phyloP scores from a whole-genome alignment of 2,113 vertebrate species.

The Pygathrix nemaeus region DNA sequence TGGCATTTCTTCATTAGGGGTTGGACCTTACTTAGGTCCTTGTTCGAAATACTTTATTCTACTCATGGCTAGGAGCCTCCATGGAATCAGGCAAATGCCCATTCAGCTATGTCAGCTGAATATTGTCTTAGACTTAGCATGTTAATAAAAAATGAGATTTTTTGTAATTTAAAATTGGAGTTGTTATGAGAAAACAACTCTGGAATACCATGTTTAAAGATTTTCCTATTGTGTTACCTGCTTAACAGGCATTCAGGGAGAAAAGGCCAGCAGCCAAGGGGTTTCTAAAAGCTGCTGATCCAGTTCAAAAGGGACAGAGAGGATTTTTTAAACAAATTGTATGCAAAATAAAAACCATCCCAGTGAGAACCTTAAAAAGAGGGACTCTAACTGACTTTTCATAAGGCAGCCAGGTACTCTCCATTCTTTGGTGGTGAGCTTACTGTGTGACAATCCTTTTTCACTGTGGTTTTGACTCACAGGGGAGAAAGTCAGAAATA shows the following conservation, averaged over 20 bases:
- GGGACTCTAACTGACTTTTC: not conserved
- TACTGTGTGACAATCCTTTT: constrained; percentile 6
- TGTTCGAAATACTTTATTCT: not conserved
- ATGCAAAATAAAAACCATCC: not conserved
- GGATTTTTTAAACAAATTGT: not conserved
- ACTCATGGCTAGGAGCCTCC: not conserved
- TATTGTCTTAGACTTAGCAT: not conserved
- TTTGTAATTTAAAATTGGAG: not conserved
- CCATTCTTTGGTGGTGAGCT: not conserved
- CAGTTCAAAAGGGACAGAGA: not conserved
- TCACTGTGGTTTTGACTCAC: not conserved
- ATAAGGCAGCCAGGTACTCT: not conserved
- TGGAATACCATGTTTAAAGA: not conserved
- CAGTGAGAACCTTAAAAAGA: not conserved
- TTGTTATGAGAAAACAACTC: not conserved
- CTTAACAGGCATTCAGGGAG: not conserved
- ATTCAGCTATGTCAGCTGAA: not conserved
- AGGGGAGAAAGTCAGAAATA: not conserved
- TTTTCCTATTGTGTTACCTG: not conserved
- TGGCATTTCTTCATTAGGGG: not conserved
- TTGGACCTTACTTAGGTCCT: not conserved
- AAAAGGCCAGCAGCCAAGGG: not conserved
- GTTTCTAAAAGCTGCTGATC: not conserved
- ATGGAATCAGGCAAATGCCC: not conserved
- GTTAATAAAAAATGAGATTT: not conserved